These are phyloP conservation scores for Cheumatopsyche charites DNA, from an alignment of 1,140 invertebrate species.

Conservation along the genomic window DNA sequence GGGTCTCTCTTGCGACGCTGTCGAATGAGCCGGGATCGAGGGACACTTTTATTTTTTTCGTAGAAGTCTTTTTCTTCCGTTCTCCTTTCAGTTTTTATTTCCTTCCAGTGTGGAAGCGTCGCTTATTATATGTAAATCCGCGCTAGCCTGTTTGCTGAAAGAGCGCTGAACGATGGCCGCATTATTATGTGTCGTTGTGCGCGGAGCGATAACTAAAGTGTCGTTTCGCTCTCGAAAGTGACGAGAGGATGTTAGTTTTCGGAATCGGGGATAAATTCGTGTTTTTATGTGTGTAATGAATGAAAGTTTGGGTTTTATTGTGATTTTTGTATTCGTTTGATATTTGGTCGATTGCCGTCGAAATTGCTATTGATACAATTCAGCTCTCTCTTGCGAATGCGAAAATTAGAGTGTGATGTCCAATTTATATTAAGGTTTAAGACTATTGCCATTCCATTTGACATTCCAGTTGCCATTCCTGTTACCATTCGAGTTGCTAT, in stretches of 20 bases:
- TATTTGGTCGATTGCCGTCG: too few relatives aligned
- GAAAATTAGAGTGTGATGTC: too few relatives aligned
- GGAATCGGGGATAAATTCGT: too few relatives aligned
- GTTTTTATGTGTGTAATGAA: too few relatives aligned
- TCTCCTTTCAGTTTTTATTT: not conserved
- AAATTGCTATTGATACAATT: too few relatives aligned
- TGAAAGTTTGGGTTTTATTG: too few relatives aligned
- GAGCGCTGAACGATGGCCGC: not conserved
- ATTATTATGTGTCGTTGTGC: slow-evolving; percentile 15
- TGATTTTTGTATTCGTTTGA: too few relatives aligned
- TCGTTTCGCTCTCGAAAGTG: not conserved
- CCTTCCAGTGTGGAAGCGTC: not conserved
- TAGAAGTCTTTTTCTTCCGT: not conserved
- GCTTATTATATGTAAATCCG: slow-evolving; percentile 33
- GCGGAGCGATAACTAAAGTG: slow-evolving; percentile 14
- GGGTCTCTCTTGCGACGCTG: slow-evolving; percentile 8
- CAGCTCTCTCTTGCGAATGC: too few relatives aligned
- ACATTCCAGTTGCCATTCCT: too few relatives aligned
- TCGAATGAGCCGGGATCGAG: slow-evolving; percentile 3
- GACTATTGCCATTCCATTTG: too few relatives aligned
- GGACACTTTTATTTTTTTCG: slow-evolving; percentile 37
- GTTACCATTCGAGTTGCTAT: too few relatives aligned
- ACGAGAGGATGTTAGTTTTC: not conserved
- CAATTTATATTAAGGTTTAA: too few relatives aligned
- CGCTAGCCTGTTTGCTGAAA: slow-evolving; percentile 8